Evolutionary conservation across 2,797 vertebrate species (phyloP).

Genomic region (Poeciliopsis presidionis): DNA sequence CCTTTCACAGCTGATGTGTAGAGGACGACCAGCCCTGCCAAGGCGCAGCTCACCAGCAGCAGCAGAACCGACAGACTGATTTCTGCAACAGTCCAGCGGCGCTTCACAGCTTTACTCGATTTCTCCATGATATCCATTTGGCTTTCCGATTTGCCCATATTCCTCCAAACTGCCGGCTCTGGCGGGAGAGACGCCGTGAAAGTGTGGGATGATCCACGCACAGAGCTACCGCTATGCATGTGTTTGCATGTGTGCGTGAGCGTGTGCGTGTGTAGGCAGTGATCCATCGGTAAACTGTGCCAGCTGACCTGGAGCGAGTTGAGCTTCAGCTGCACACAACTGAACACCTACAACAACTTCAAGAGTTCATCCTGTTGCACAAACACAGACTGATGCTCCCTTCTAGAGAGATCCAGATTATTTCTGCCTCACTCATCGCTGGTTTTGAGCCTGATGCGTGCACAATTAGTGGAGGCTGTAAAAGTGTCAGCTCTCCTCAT

Average conservation of each 20-base stretch:
- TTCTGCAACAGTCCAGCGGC: slow-evolving; percentile 83
- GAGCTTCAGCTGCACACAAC: slow-evolving; percentile 49
- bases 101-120: slow-evolving; percentile 83
- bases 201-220: slow-evolving; percentile 66
- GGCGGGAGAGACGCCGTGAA: slow-evolving; percentile 52
- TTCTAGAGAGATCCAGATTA: slow-evolving; percentile 11
- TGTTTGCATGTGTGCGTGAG: slow-evolving; percentile 15
- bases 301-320: slow-evolving; percentile 71
- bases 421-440: neutral
- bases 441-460: neutral
- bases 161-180: slow-evolving; percentile 75
- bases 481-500: slow-evolving; percentile 2
- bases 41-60: slow-evolving; percentile 87
- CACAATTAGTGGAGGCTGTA: neutral
- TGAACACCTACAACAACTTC: slow-evolving; percentile 69
- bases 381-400: slow-evolving; percentile 26
- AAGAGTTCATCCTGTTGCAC: slow-evolving; percentile 40
- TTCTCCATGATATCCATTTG: slow-evolving; percentile 94
- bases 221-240: slow-evolving; percentile 30
- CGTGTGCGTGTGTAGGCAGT: slow-evolving; percentile 56
- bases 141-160: slow-evolving; percentile 93
- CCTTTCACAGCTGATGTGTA: slow-evolving; percentile 88
- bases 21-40: slow-evolving; percentile 87
- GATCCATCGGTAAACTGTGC: slow-evolving; percentile 64
- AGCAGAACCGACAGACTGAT: slow-evolving; percentile 86